Evolutionary conservation across 2,797 vertebrate genomes (phyloP).

Genomic region (Otus scops): DNA sequence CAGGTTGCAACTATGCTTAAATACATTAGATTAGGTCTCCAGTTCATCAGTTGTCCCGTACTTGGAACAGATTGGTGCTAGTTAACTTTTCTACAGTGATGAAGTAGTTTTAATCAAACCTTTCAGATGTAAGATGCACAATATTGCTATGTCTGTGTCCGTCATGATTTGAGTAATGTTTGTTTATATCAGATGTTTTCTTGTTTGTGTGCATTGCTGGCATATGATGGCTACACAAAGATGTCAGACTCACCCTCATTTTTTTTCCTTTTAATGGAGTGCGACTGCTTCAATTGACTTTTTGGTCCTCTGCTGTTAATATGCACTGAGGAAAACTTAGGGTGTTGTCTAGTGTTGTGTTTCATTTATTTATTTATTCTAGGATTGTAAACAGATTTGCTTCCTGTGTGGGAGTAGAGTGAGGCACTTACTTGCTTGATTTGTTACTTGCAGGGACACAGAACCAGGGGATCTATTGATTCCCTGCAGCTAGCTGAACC

Average conservation of each 20-base stretch:
- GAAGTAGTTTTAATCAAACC: not conserved
- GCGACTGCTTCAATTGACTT: not conserved
- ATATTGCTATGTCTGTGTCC: not conserved
- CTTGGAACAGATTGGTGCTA: not conserved
- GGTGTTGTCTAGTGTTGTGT: slow-evolving; percentile 34
- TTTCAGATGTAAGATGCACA: not conserved
- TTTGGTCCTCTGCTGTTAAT: not conserved
- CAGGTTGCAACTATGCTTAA: not conserved
- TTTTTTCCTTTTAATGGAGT: not conserved
- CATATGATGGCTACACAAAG: not conserved
- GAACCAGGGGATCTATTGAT: slow-evolving; percentile 17
- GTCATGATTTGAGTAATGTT: not conserved
- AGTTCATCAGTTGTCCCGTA: not conserved
- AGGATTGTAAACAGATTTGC: slow-evolving; percentile 69
- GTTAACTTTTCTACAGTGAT: not conserved
- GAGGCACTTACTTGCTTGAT: slow-evolving; percentile 52
- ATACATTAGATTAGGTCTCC: not conserved
- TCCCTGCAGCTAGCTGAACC: slow-evolving; percentile 14
- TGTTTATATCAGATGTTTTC: not conserved
- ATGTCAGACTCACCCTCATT: not conserved
- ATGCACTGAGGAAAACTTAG: not conserved
- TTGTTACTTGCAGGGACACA: slow-evolving; percentile 27
- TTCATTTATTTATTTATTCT: slow-evolving; percentile 53
- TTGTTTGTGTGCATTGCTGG: not conserved
- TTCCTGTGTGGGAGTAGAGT: slow-evolving; percentile 55